phyloP scores from a whole-genome alignment of 2,888 invertebrate genomes.

The Cantharis nigra region DNA sequence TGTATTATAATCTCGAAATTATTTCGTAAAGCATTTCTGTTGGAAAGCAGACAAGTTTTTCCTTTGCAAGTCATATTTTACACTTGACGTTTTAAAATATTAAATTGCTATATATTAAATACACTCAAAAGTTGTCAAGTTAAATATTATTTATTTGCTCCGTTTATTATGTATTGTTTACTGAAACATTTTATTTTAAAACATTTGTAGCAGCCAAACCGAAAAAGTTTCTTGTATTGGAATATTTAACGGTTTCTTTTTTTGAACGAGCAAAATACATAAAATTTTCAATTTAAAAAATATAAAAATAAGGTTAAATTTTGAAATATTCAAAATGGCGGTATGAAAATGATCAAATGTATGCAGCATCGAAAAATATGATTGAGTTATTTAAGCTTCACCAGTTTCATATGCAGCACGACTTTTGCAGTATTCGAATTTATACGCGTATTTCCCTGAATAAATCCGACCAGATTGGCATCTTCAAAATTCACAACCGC shows the following conservation, averaged over 20 bases:
- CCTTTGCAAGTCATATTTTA: neutral
- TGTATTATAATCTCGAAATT: neutral
- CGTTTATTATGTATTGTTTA: neutral
- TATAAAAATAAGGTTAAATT: slow-evolving; percentile 9
- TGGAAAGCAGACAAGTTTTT: neutral
- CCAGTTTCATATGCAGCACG: slow-evolving; percentile 26
- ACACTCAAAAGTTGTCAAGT: neutral
- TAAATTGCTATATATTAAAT: neutral
- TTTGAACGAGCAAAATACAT: neutral
- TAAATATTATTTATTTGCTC: neutral
- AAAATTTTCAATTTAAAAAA: slow-evolving; percentile 7
- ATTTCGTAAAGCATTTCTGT: neutral
- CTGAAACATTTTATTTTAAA: neutral
- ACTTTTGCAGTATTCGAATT: slow-evolving; percentile 27
- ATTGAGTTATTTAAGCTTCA: slow-evolving; percentile 27
- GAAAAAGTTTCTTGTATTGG: neutral
- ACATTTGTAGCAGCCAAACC: neutral
- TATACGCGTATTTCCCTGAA: slow-evolving; percentile 30
- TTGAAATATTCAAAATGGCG: slow-evolving; percentile 19
- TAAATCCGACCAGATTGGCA: slow-evolving; percentile 27
- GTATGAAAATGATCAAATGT: slow-evolving; percentile 21
- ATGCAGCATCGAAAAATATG: slow-evolving; percentile 29
- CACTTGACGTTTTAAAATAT: neutral
- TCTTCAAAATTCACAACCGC: slow-evolving; percentile 28
- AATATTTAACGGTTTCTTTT: neutral